Conservation (phyloP, 2,113 vertebrate genomes). For the Bubo scandiacus region DNA sequence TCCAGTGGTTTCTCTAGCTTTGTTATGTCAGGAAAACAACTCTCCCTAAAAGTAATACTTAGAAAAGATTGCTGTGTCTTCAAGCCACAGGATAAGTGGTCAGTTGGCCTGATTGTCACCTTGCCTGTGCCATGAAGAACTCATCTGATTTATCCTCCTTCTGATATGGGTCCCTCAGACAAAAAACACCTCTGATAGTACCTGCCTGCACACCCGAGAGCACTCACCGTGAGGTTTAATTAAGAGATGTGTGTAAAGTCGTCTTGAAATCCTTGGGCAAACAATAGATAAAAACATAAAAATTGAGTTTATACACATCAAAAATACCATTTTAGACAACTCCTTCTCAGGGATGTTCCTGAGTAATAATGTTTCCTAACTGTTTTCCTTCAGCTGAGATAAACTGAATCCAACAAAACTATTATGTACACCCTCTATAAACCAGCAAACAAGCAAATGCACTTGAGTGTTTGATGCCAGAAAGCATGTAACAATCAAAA, state of each 20-base stretch:
- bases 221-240: background rate
- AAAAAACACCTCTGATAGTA: background rate
- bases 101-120: background rate
- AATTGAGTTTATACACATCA: background rate
- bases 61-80: background rate
- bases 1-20: background rate
- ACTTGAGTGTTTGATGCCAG: background rate
- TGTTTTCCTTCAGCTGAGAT: background rate
- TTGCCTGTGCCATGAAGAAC: background rate
- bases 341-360: background rate
- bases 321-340: background rate
- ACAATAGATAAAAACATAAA: background rate
- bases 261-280: background rate
- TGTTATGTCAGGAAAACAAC: background rate
- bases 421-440: background rate
- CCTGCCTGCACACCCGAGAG: background rate
- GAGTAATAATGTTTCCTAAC: background rate
- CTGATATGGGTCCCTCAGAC: accelerated
- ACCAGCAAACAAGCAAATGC: background rate
- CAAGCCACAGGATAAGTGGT: background rate
- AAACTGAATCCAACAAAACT: background rate
- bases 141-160: background rate
- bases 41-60: background rate
- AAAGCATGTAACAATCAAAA: background rate
- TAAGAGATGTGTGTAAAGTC: background rate